Percentiles rank a stretch among this genome's conserved stretches.
Evolutionary conservation across 2,888 invertebrate genomes (phyloP).

Genomic region (Ormia ochracea): DNA sequence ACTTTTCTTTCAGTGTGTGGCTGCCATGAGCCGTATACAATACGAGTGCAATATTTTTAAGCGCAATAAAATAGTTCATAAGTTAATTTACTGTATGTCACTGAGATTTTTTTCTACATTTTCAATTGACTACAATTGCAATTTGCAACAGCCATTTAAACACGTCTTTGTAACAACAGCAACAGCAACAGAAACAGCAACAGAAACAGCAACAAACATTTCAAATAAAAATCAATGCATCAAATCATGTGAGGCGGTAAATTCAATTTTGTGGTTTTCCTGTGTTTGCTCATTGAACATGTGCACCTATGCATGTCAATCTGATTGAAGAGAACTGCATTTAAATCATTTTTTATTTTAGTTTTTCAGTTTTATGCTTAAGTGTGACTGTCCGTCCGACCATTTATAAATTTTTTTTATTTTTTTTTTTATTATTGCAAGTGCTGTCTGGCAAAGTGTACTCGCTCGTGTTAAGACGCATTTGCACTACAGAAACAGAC

Average conservation of each 20-base stretch:
- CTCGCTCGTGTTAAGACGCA: conserved; percentile 20
- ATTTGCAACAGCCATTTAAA: conserved; percentile 40
- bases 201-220: too few relatives aligned
- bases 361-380: conserved; percentile 24
- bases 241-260: conserved; percentile 76
- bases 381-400: conserved; percentile 1
- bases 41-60: not conserved
- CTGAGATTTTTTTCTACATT: not conserved
- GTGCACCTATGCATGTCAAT: conserved; percentile 77
- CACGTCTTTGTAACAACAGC: conserved; percentile 17
- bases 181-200: not conserved
- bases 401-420: not conserved
- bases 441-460: not conserved
- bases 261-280: conserved; percentile 77
- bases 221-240: conserved; percentile 48
- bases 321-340: not conserved
- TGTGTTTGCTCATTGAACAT: conserved; percentile 73
- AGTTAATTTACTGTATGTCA: conserved; percentile 36
- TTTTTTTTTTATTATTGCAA: not conserved
- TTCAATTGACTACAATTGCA: conserved; percentile 41
- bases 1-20: too few relatives aligned
- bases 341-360: conserved; percentile 21
- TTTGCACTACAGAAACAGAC: conserved; percentile 21
- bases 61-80: conserved; percentile 16
- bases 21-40: not conserved